Evolutionary conservation across 1,140 invertebrate genomes (phyloP).

Genomic region (Acromyrmex charruanus): DNA sequence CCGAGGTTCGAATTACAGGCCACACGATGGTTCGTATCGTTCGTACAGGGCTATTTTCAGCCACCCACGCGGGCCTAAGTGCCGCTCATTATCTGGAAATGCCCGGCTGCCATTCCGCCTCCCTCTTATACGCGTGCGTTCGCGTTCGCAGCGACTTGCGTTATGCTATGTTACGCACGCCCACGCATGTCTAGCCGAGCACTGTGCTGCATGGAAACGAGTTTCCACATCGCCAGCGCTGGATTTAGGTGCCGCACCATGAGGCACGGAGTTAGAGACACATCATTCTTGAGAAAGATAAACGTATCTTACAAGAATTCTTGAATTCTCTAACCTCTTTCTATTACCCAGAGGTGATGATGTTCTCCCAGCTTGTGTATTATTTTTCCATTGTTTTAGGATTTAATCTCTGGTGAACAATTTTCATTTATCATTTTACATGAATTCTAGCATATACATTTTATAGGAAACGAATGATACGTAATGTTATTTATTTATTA

Average conservation of each 20-base stretch:
- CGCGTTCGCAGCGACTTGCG: constrained; percentile 30
- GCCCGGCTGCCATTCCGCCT: constrained; percentile 59
- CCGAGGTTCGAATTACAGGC: constrained; percentile 71
- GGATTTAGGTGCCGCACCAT: constrained; percentile 36
- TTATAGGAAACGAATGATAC: neutral
- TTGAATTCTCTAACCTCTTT: neutral
- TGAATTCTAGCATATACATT: neutral
- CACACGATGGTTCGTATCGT: constrained; percentile 45
- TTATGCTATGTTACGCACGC: constrained; percentile 73
- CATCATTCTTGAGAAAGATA: neutral
- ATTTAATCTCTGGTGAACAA: neutral
- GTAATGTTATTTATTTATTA: neutral
- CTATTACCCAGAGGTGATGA: no score
- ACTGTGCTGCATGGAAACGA: constrained; percentile 62
- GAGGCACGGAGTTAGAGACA: neutral
- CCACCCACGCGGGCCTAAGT: constrained; percentile 72
- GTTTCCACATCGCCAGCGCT: constrained; percentile 59
- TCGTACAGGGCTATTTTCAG: constrained; percentile 64
- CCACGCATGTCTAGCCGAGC: constrained; percentile 67
- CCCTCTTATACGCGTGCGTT: constrained; percentile 53
- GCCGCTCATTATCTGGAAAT: constrained; percentile 70
- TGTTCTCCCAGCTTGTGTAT: neutral
- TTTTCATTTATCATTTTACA: neutral
- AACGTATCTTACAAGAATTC: constrained; percentile 11
- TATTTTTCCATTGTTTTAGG: neutral